Percentiles rank a stretch among this genome's conserved stretches.
These are phyloP conservation scores for Aphelinus certus DNA, from an alignment of 1,140 invertebrate genomes.

Conservation along the genomic window DNA sequence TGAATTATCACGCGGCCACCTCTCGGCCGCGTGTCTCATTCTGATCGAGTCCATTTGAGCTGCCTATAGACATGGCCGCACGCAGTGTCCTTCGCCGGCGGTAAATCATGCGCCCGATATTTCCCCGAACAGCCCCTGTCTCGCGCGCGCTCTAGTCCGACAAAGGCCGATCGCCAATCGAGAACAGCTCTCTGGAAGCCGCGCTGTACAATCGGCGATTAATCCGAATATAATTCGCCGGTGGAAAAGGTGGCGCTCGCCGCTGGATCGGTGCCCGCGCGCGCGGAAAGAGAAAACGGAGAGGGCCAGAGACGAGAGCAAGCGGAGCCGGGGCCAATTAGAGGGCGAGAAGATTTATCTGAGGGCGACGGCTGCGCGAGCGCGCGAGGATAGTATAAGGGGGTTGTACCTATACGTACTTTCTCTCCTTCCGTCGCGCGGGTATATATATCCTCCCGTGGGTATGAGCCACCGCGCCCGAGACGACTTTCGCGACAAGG, in stretches of 20 bases:
- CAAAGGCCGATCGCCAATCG: too few relatives aligned
- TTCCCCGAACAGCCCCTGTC: too few relatives aligned
- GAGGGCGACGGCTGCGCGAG: slow-evolving; percentile 62
- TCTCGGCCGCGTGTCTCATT: too few relatives aligned
- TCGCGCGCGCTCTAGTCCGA: too few relatives aligned
- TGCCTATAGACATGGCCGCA: too few relatives aligned
- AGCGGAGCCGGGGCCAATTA: slow-evolving; percentile 66
- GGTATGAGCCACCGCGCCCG: slow-evolving; percentile 4
- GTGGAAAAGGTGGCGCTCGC: slow-evolving; percentile 18
- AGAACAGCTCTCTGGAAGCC: too few relatives aligned
- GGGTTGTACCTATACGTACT: slow-evolving; percentile 39
- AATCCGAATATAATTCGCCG: too few relatives aligned
- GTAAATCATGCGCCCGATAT: too few relatives aligned
- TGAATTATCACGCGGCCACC: too few relatives aligned
- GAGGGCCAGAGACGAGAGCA: slow-evolving; percentile 56
- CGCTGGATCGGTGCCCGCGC: slow-evolving; percentile 18
- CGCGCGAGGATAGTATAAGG: slow-evolving; percentile 55
- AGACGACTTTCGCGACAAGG: slow-evolving; percentile 44
- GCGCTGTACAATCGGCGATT: too few relatives aligned
- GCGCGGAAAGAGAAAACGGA: slow-evolving; percentile 43
- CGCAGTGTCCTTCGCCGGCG: too few relatives aligned
- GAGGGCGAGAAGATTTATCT: slow-evolving; percentile 66
- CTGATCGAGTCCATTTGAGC: too few relatives aligned
- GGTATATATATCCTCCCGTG: slow-evolving; percentile 50
- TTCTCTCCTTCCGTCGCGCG: slow-evolving; percentile 53